Conservation (phyloP, 2,113 vertebrate genomes). For the Phalacrocorax carbo region DNA sequence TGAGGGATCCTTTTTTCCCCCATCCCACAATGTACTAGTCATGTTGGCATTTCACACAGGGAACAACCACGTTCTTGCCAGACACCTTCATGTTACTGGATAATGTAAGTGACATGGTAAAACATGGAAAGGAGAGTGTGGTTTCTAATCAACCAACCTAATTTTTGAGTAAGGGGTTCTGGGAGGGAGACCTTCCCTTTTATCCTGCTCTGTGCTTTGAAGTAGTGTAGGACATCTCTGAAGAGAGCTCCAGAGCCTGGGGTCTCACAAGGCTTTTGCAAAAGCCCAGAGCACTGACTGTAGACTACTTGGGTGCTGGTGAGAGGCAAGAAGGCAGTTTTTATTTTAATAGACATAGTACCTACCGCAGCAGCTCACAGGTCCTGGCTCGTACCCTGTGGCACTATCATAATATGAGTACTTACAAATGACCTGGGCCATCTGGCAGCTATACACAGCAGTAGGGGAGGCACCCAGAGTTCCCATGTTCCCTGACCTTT, state of each 20-base stretch:
- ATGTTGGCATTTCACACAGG: background rate
- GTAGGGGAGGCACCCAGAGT: background rate
- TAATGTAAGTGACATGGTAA: background rate
- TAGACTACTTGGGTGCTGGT: background rate
- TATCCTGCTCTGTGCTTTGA: background rate
- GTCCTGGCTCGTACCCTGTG: background rate
- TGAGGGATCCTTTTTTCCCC: background rate
- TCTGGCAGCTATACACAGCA: background rate
- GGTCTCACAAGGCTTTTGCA: background rate
- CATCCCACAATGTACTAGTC: background rate
- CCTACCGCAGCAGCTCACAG: background rate
- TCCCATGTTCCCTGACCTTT: background rate
- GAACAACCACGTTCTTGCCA: accelerated
- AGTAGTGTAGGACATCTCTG: background rate
- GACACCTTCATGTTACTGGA: background rate
- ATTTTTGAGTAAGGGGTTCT: background rate
- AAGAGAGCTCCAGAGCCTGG: background rate
- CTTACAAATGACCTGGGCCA: background rate
- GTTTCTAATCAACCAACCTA: background rate
- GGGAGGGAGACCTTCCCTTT: background rate
- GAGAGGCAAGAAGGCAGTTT: background rate
- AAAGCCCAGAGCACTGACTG: background rate
- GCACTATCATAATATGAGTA: background rate
- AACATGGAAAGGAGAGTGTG: background rate
- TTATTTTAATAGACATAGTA: background rate